phyloP scores from a whole-genome alignment of 2,797 vertebrate species.

The Chrosomus eos region DNA sequence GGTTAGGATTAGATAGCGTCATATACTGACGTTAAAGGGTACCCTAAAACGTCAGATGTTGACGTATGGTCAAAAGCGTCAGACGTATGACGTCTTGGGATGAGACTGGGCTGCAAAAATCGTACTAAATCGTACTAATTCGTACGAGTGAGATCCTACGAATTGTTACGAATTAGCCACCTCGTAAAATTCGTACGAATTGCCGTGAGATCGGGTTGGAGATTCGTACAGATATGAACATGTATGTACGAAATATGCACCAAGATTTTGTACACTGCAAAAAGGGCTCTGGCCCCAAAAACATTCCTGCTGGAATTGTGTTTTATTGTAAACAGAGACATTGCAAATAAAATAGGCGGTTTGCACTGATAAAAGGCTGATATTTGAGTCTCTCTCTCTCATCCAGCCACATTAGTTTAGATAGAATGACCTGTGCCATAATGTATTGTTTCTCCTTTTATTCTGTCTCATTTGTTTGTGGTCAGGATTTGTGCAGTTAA shows the following conservation, averaged over 20 bases:
- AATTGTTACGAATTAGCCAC: too few relatives aligned
- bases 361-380: constrained; percentile 39
- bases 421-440: constrained; percentile 56
- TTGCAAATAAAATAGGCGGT: constrained; percentile 44
- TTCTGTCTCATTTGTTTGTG: constrained; percentile 72
- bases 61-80: too few relatives aligned
- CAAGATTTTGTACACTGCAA: neutral
- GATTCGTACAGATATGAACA: neutral
- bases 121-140: too few relatives aligned
- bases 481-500: constrained; percentile 75
- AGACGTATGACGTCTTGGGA: too few relatives aligned
- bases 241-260: neutral
- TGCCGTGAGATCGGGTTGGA: too few relatives aligned
- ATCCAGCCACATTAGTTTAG: constrained; percentile 46
- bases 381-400: constrained; percentile 34
- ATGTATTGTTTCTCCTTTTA: constrained; percentile 66
- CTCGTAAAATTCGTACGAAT: too few relatives aligned
- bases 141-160: too few relatives aligned
- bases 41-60: too few relatives aligned
- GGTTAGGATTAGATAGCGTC: too few relatives aligned
- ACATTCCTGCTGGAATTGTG: constrained; percentile 25
- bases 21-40: too few relatives aligned
- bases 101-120: too few relatives aligned
- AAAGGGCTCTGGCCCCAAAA: neutral
- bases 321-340: constrained; percentile 29